Conservation (phyloP, 2,113 vertebrate genomes). For the Malaclemys terrapin region DNA sequence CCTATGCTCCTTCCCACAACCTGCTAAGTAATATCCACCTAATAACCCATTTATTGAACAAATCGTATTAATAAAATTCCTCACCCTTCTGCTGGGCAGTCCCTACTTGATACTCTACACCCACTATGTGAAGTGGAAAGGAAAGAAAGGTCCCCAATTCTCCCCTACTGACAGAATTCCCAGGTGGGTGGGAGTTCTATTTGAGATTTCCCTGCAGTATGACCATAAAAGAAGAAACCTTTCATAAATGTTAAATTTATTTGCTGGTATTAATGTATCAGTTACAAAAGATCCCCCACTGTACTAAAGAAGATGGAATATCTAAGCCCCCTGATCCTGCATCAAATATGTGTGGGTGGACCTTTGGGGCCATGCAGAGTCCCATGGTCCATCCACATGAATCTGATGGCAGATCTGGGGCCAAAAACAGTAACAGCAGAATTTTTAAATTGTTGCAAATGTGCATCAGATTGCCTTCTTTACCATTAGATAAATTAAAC, state of each 20-base stretch:
- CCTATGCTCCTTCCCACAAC: slow-evolving; percentile 46
- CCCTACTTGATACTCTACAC: slow-evolving; percentile 23
- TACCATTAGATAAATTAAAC: neutral
- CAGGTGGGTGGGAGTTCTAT: neutral
- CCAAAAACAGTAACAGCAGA: neutral
- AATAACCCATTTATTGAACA: neutral
- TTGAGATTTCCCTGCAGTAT: neutral
- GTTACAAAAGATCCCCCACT: neutral
- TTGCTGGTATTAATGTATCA: neutral
- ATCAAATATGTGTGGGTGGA: neutral
- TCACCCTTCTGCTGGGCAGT: neutral
- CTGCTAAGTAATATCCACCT: slow-evolving; percentile 33
- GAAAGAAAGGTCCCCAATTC: slow-evolving; percentile 42
- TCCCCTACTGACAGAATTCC: slow-evolving; percentile 7
- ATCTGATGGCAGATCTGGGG: neutral
- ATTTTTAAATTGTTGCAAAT: neutral
- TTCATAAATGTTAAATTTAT: neutral
- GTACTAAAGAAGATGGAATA: neutral
- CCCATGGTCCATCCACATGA: neutral
- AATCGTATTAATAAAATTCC: neutral
- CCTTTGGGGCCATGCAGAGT: no score
- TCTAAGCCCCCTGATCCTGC: neutral
- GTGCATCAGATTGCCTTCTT: neutral
- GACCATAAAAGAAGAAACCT: neutral
- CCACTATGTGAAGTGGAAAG: slow-evolving; percentile 44